Conservation (phyloP, 1,140 invertebrate genomes). For the Pachypeltis micranthus region DNA sequence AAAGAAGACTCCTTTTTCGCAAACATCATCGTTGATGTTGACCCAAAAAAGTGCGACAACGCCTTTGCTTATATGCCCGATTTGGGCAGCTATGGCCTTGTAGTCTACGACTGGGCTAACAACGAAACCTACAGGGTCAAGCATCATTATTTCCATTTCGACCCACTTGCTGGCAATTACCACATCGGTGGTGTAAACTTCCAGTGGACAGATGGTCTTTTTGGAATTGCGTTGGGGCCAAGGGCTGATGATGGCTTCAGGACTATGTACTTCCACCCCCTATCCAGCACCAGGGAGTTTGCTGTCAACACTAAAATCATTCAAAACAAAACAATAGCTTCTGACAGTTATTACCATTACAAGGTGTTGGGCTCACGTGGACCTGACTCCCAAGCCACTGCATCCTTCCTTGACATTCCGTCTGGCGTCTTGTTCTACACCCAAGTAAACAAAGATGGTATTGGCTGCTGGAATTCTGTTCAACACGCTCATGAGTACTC, state of each 20-base stretch:
- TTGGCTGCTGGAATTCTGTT: conserved; percentile 64
- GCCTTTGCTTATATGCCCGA: conserved; percentile 64
- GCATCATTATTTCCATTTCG: conserved; percentile 71
- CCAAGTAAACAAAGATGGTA: conserved; percentile 57
- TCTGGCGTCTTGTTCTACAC: conserved; percentile 63
- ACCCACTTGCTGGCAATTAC: conserved; percentile 55
- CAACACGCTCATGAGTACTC: conserved; percentile 29
- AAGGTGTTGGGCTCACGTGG: conserved; percentile 54
- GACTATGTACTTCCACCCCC: conserved; percentile 62
- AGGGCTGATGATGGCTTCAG: conserved; percentile 47
- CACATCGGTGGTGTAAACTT: conserved; percentile 58
- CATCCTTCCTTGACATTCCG: conserved; percentile 54
- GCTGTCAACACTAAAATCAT: conserved; percentile 40
- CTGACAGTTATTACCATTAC: conserved; percentile 49
- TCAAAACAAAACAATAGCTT: conserved; percentile 50
- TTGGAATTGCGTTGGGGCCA: conserved; percentile 52
- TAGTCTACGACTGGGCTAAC: conserved; percentile 58
- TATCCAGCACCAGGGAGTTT: conserved; percentile 61
- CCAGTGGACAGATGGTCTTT: conserved; percentile 62
- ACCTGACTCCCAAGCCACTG: conserved; percentile 56
- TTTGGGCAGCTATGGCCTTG: conserved; percentile 54
- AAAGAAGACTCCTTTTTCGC: conserved; percentile 59
- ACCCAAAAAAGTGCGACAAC: conserved; percentile 52
- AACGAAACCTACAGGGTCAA: conserved; percentile 61
- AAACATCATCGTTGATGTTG: conserved; percentile 58